Conservation (phyloP, 2,888 invertebrate genomes). For the Rhagonycha fulva region DNA sequence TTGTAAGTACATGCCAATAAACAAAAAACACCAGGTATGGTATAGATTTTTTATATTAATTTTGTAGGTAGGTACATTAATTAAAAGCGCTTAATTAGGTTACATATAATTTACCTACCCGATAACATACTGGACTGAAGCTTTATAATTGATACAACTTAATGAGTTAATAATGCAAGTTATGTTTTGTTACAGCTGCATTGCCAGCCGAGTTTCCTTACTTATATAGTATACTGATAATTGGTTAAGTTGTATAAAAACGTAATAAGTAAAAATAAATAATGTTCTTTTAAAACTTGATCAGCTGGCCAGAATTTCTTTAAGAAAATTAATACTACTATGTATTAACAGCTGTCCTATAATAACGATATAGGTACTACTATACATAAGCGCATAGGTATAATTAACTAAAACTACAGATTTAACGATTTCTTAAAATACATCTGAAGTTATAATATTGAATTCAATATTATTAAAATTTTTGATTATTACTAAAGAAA, state of each 20-base stretch:
- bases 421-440: not conserved
- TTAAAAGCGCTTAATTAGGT: not conserved
- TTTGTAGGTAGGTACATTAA: not conserved
- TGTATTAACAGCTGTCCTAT: not conserved
- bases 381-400: too few relatives aligned
- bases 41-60: not conserved
- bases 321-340: not conserved
- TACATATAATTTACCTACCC: not conserved
- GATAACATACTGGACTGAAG: not conserved
- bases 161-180: not conserved
- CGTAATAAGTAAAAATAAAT: not conserved
- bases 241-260: not conserved
- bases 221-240: not conserved
- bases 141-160: not conserved
- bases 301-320: not conserved
- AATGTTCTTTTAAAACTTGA: not conserved
- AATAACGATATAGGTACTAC: not conserved
- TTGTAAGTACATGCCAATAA: not conserved
- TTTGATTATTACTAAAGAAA: too few relatives aligned
- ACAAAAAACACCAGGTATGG: not conserved
- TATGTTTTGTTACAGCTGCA: conserved; percentile 22
- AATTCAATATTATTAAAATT: too few relatives aligned
- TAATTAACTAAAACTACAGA: not conserved
- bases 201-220: conserved; percentile 17
- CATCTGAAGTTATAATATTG: too few relatives aligned